Conservation (phyloP, 2,888 invertebrate genomes). For the Microctonus hyperodae region DNA sequence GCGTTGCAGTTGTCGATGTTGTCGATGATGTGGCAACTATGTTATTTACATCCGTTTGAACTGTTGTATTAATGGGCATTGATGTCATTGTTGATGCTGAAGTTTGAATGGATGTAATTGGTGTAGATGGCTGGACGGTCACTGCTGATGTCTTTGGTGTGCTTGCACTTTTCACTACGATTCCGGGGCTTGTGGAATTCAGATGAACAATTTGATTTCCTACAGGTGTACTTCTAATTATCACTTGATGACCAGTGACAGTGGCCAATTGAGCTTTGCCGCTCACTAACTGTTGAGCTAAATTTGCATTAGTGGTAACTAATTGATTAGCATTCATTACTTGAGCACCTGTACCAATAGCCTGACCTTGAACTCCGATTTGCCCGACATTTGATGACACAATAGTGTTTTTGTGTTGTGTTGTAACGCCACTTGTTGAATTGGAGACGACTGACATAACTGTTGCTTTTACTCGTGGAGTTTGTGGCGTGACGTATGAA, state of each 20-base stretch:
- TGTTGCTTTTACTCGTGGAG: conserved; percentile 47
- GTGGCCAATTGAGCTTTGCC: conserved; percentile 86
- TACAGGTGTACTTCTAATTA: conserved; percentile 73
- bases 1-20: conserved; percentile 47
- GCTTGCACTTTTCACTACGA: conserved; percentile 54
- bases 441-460: conserved; percentile 43
- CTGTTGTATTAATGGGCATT: conserved; percentile 41
- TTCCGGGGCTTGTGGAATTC: conserved; percentile 53
- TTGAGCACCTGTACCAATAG: conserved; percentile 60
- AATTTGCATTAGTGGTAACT: conserved; percentile 75
- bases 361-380: conserved; percentile 54
- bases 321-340: conserved; percentile 69
- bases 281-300: conserved; percentile 82
- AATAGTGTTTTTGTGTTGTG: conserved; percentile 53
- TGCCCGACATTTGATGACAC: conserved; percentile 58
- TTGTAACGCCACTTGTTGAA: conserved; percentile 40
- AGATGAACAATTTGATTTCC: conserved; percentile 77
- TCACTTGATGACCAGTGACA: conserved; percentile 85
- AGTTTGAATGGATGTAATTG: conserved; percentile 37
- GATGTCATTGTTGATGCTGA: conserved; percentile 40
- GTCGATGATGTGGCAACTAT: conserved; percentile 40
- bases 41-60: conserved; percentile 28
- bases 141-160: conserved; percentile 47
- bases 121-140: conserved; percentile 33
- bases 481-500: conserved; percentile 26